Percentiles rank a stretch among this genome's conserved stretches.
phyloP scores from a whole-genome alignment of 2,888 invertebrate species.

The Lacanobia wlatinum region DNA sequence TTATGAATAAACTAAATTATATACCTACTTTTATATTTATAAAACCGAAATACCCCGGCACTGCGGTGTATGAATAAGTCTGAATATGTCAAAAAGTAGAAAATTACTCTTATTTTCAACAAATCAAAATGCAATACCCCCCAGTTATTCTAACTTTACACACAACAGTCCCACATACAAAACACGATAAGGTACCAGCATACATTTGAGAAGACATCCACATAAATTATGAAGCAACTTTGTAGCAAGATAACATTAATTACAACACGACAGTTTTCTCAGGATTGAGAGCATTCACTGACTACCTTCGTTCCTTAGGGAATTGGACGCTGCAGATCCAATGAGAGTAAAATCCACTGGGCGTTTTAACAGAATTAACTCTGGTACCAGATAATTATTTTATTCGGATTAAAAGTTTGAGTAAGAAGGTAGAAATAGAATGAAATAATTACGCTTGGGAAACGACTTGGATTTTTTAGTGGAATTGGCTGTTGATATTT shows the following conservation, averaged over 20 bases:
- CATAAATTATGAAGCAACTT: constrained; percentile 55
- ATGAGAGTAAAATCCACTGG: constrained; percentile 40
- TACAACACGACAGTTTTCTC: constrained; percentile 60
- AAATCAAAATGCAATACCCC: background rate
- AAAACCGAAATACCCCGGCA: too few species aligned
- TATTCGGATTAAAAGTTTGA: constrained; percentile 25
- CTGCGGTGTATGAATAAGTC: too few species aligned
- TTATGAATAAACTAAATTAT: too few species aligned
- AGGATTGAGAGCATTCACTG: constrained; percentile 31
- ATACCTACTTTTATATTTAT: too few species aligned
- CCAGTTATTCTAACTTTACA: constrained; percentile 1
- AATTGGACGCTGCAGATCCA: constrained; percentile 23
- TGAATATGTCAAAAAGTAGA: background rate
- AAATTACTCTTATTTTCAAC: background rate
- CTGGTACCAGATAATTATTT: constrained; percentile 37
- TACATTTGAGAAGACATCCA: constrained; percentile 45
- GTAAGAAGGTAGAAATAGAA: background rate
- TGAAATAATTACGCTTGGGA: background rate
- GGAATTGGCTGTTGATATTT: background rate
- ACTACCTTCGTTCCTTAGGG: constrained; percentile 30
- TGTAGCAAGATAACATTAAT: constrained; percentile 56
- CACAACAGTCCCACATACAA: constrained; percentile 8
- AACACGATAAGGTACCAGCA: constrained; percentile 45
- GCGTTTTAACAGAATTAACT: constrained; percentile 45
- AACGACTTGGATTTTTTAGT: background rate